Base-by-base conservation (phyloP, 64 coral and sea anemone genomes). In the Exaiptasia diaphana region DNA sequence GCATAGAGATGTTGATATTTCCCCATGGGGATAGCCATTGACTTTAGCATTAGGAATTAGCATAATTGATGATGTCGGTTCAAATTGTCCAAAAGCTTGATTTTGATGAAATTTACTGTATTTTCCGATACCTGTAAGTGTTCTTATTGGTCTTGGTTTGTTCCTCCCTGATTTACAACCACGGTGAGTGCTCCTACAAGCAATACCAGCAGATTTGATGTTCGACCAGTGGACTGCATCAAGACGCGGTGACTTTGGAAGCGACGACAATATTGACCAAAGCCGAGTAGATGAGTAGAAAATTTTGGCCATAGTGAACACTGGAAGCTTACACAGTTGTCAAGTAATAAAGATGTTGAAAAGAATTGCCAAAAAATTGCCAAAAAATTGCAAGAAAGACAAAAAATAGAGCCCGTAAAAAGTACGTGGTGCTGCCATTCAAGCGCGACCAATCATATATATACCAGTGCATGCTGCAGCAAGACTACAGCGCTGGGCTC, bases 401-500 rank as follows among this genome's bases (percentile, higher is more conserved):
- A 46, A 8, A 46, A 46, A 15, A 46, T 46, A 8, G 43, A 46
- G 43, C 5, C 6, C 43, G 43, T 7, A 46, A 8, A 6, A 46
- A 46, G 43, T 46, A 15, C 43, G 43, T 46, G 43, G 6, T 15
- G 43, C 15, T 15, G 43, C 43, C 43, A 46, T 15, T 46, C 6
- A 46, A 46, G 43, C 43, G 43, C 43, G 43, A 46, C n/a, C n/a
- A n/a, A n/a, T n/a, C n/a, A n/a, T n/a, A n/a, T n/a, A n/a, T n/a
- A n/a, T 68, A 18, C 59, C 60, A n/a, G 24, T 54, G 21, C 58
- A 79, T 79, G 75, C 75, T 20, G 71, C 71, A 74, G 43, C 71
- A 14, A 21, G 41, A 74, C 41, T 74, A 12, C 43, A 74, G 31
- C 41, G 71, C 22, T 74, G 43, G 44, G 43, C 71, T 1, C 71